phyloP scores from a whole-genome alignment of 2,113 vertebrate genomes.

The Neofelis nebulosa region DNA sequence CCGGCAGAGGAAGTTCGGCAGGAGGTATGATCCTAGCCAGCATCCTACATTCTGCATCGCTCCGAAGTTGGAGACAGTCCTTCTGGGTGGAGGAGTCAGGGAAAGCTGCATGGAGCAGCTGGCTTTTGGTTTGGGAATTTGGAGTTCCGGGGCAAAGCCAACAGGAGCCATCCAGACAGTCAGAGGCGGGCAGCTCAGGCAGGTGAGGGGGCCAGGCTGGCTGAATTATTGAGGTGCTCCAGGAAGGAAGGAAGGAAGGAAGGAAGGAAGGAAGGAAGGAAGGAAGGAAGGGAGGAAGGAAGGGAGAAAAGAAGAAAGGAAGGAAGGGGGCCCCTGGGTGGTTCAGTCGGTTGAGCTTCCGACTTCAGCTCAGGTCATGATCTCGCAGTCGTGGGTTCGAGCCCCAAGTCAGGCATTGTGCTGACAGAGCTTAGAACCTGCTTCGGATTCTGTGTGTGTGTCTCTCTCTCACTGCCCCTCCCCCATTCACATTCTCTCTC shows the following conservation, averaged over 20 bases:
- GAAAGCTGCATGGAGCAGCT: background rate
- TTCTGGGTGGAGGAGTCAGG: background rate
- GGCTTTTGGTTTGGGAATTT: background rate
- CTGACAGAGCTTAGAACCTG: too few species aligned
- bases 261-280: background rate
- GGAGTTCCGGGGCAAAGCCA: background rate
- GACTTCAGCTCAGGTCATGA: too few species aligned
- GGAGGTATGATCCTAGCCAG: background rate
- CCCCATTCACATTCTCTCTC: too few species aligned
- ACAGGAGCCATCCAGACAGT: background rate
- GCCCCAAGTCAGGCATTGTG: too few species aligned
- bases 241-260: background rate
- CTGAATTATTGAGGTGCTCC: background rate
- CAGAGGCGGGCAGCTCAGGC: background rate
- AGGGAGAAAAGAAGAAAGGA: background rate
- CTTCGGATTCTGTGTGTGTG: too few species aligned
- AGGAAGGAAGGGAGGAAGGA: too few species aligned
- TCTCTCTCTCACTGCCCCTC: too few species aligned
- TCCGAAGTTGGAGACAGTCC: background rate
- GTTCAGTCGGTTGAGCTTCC: too few species aligned
- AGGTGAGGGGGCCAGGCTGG: background rate
- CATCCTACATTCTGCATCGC: fast-evolving
- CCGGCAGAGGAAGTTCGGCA: background rate
- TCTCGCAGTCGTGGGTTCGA: too few species aligned
- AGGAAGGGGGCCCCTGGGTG: too few species aligned